Evolutionary conservation across 1,140 invertebrate species (phyloP).

Genomic region (Chymomyza costata): DNA sequence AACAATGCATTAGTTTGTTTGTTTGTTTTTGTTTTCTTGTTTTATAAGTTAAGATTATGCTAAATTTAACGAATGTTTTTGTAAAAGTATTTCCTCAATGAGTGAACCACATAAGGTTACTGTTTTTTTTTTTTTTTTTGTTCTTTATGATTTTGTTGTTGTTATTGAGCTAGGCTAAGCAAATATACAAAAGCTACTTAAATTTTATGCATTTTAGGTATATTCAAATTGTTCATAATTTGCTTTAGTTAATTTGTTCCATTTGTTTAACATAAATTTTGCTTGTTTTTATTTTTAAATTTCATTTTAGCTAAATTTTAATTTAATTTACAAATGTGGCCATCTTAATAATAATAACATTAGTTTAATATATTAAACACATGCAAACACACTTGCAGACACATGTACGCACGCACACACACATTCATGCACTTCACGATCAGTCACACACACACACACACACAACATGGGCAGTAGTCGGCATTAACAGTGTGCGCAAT

Average conservation of each 20-base stretch:
- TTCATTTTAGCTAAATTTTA: constrained; percentile 57
- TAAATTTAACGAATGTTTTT: constrained; percentile 43
- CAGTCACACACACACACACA: constrained; percentile 13
- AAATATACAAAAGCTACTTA: constrained; percentile 69
- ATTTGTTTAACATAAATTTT: constrained; percentile 45
- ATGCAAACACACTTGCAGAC: constrained; percentile 25
- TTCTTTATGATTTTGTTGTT: no score
- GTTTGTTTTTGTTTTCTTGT: constrained; percentile 25
- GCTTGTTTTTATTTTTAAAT: no score
- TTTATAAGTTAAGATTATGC: no score
- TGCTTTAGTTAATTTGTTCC: constrained; percentile 17
- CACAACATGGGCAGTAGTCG: constrained; percentile 61
- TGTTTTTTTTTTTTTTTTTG: not conserved
- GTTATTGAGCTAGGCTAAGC: constrained; percentile 53
- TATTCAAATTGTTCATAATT: constrained; percentile 50
- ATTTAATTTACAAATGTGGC: constrained; percentile 61
- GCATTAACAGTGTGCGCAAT: constrained; percentile 51
- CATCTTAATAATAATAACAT: constrained; percentile 57
- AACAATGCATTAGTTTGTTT: constrained; percentile 33
- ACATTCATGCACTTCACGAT: not conserved
- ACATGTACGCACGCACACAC: constrained; percentile 11
- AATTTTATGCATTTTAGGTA: constrained; percentile 42
- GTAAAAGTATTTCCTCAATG: constrained; percentile 57
- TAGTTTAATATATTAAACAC: no score
- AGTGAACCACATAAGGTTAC: constrained; percentile 5